Conservation (phyloP, 2,888 invertebrate genomes). For the Oasisia sp. region DNA sequence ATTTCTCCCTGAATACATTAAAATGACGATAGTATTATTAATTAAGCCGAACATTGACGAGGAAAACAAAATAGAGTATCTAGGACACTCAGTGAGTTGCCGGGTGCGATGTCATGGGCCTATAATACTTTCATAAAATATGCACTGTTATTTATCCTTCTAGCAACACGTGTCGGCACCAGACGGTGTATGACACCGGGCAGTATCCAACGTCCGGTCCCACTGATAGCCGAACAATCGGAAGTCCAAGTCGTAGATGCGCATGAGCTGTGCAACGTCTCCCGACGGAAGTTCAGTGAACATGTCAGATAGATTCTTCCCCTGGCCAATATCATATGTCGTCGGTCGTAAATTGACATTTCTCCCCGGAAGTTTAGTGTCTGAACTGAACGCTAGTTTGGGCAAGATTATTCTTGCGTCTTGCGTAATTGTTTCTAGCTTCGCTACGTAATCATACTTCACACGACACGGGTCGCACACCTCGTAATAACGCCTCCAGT, state of each 20-base stretch:
- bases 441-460: constrained; percentile 31
- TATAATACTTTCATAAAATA: no score
- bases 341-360: background rate
- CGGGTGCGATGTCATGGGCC: no score
- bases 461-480: constrained; percentile 31
- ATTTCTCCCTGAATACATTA: no score
- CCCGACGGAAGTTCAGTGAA: background rate
- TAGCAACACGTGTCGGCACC: no score
- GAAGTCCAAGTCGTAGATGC: background rate
- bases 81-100: no score
- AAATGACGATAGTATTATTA: no score
- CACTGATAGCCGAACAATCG: background rate
- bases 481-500: constrained; percentile 25
- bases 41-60: no score
- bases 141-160: no score
- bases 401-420: constrained; percentile 25
- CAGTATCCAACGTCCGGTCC: background rate
- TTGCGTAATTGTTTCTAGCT: constrained; percentile 28
- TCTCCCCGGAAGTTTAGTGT: background rate
- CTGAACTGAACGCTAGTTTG: background rate
- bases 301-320: no score
- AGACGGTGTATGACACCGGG: no score
- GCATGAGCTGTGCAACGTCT: background rate
- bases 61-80: no score
- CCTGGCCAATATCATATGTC: background rate